These are phyloP conservation scores for Procambarus clarkii DNA, from an alignment of 1,140 invertebrate species.

Conservation along the genomic window DNA sequence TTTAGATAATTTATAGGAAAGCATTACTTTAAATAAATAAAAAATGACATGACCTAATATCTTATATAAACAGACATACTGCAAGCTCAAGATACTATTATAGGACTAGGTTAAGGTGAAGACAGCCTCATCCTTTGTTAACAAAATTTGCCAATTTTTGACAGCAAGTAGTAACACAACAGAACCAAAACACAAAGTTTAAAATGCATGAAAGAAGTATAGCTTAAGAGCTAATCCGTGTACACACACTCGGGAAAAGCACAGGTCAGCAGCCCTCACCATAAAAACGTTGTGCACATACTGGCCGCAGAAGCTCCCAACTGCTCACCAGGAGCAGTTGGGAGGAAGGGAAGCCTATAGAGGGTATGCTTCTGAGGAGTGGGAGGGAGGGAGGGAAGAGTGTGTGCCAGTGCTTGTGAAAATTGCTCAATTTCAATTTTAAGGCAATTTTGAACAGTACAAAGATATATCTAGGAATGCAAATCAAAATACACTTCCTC, in stretches of 20 bases:
- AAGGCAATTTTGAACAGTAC: background rate
- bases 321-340: constrained; percentile 55
- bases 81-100: background rate
- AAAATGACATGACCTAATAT: constrained; percentile 1
- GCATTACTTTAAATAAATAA: background rate
- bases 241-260: constrained; percentile 19
- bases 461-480: background rate
- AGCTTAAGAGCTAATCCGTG: background rate
- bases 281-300: constrained; percentile 56
- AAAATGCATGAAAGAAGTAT: constrained; percentile 16
- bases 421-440: background rate
- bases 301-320: constrained; percentile 43
- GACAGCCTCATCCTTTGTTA: background rate
- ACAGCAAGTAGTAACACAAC: background rate
- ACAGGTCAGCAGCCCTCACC: constrained; percentile 24
- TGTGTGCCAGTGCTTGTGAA: constrained; percentile 4
- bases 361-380: background rate
- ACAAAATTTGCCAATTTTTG: background rate
- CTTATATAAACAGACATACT: background rate
- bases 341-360: constrained; percentile 25
- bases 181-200: constrained; percentile 4
- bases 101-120: background rate
- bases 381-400: background rate
- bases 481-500: background rate
- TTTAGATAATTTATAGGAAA: constrained; percentile 8